Percentiles rank a stretch among this genome's conserved stretches.
Evolutionary conservation across 1,140 invertebrate genomes (phyloP).

Genomic region (Procambarus virginalis): DNA sequence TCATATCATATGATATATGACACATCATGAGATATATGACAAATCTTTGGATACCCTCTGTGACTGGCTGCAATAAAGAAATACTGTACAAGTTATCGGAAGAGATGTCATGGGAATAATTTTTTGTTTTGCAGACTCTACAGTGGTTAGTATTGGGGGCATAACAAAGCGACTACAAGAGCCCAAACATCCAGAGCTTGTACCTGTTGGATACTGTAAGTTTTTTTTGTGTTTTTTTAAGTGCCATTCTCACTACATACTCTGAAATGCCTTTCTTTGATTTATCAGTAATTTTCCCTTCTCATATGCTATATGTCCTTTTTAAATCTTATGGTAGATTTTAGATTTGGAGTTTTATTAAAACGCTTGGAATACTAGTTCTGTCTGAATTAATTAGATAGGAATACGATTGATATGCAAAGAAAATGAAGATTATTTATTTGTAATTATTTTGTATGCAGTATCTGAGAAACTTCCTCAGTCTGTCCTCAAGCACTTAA

Average conservation of each 20-base stretch:
- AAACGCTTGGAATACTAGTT: background rate
- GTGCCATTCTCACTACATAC: no score
- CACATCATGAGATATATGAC: no score
- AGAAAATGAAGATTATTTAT: slow-evolving; percentile 2
- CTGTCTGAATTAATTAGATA: background rate
- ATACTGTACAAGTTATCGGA: no score
- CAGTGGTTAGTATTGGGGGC: slow-evolving; percentile 83
- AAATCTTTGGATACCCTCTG: no score
- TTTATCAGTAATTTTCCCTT: no score
- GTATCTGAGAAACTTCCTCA: slow-evolving; percentile 80
- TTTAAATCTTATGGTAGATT: slow-evolving; percentile 67
- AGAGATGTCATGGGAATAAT: no score
- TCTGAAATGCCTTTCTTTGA: no score
- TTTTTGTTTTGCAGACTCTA: slow-evolving; percentile 32
- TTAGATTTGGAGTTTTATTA: slow-evolving; percentile 43
- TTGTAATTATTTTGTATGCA: slow-evolving; percentile 72
- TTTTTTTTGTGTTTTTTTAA: slow-evolving; percentile 68
- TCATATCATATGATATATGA: no score
- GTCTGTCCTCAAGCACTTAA: slow-evolving; percentile 85
- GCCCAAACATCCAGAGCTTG: slow-evolving; percentile 84
- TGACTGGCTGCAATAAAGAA: no score
- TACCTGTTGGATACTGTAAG: slow-evolving; percentile 89
- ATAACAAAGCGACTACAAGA: slow-evolving; percentile 80
- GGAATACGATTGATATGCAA: background rate
- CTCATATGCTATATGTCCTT: background rate